phyloP scores from a whole-genome alignment of 2,113 vertebrate species.

The Corythornis cristatus region DNA sequence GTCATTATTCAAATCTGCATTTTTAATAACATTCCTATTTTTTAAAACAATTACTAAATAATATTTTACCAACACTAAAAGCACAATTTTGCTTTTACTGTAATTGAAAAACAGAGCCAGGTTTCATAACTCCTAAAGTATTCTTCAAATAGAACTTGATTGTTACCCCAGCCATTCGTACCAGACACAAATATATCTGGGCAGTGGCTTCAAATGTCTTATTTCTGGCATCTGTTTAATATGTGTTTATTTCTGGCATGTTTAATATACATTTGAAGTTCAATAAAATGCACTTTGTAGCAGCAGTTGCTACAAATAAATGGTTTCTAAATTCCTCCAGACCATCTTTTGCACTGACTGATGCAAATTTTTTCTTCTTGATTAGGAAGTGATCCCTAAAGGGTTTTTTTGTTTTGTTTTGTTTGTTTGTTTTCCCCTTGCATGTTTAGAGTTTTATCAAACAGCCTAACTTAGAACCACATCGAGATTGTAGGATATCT shows the following conservation, averaged over 20 bases:
- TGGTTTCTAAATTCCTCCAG: neutral
- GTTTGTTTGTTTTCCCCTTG: neutral
- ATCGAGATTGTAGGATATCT: neutral
- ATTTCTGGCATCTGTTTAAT: neutral
- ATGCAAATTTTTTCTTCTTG: neutral
- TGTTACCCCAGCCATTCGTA: neutral
- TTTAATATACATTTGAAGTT: neutral
- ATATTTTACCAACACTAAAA: neutral
- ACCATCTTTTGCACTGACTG: neutral
- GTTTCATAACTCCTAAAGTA: neutral
- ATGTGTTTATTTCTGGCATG: neutral
- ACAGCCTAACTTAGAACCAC: neutral
- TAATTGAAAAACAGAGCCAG: neutral
- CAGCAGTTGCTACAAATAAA: neutral
- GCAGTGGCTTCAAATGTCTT: neutral
- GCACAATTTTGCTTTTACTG: neutral
- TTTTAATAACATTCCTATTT: neutral
- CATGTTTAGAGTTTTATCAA: neutral
- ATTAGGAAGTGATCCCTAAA: neutral
- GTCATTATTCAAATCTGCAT: neutral
- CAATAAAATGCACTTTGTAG: neutral
- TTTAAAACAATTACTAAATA: neutral
- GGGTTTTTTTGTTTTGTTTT: neutral
- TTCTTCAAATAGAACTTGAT: neutral
- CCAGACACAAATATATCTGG: neutral